These are phyloP conservation scores for Antigone vipio DNA, from an alignment of 2,113 vertebrate genomes.

Conservation along the genomic window DNA sequence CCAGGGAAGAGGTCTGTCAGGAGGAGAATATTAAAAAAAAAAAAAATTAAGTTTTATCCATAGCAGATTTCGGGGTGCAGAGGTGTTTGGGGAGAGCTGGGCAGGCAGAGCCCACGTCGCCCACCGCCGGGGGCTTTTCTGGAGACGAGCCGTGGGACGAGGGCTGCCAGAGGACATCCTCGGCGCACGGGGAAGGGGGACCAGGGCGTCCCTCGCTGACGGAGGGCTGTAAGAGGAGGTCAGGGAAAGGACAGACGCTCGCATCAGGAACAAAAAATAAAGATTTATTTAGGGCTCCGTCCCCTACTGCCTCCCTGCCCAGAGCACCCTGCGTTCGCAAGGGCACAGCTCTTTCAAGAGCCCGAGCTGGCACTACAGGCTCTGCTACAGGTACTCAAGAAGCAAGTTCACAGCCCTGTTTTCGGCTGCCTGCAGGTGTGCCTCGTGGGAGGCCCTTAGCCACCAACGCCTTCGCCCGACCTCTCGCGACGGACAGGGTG, in stretches of 20 bases:
- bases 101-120: neutral
- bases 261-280: neutral
- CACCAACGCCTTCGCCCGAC: neutral
- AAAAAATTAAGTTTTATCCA: neutral
- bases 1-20: neutral
- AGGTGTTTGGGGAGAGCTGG: neutral
- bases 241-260: neutral
- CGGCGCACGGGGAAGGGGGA: rapidly evolving
- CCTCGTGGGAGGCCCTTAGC: neutral
- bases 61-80: neutral
- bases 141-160: neutral
- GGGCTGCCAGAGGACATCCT: neutral
- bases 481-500: neutral
- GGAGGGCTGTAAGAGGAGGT: neutral
- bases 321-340: neutral
- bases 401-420: neutral
- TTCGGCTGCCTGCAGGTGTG: neutral
- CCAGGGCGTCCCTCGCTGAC: rapidly evolving
- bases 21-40: neutral
- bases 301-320: neutral
- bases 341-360: neutral
- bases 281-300: neutral
- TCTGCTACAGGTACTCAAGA: neutral
- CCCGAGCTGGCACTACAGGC: rapidly evolving
- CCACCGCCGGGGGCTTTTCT: rapidly evolving